Conservation (phyloP, 1,140 invertebrate genomes). For the Drosophila littoralis region DNA sequence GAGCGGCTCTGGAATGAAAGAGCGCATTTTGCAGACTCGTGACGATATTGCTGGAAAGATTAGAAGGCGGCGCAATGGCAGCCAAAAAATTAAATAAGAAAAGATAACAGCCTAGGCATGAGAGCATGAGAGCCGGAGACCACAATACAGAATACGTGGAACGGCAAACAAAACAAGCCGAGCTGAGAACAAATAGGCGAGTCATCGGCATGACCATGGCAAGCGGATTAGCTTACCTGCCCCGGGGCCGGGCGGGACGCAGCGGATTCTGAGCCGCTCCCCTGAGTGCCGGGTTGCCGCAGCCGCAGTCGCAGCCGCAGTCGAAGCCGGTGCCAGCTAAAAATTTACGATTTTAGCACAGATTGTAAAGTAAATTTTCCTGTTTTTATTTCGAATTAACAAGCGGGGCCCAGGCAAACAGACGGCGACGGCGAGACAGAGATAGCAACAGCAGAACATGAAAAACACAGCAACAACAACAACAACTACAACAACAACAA, state of each 20-base stretch:
- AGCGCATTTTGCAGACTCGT: constrained; percentile 39
- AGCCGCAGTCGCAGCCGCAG: background rate
- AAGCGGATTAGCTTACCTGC: constrained; percentile 73
- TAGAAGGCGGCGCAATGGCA: constrained; percentile 70
- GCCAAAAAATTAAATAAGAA: constrained; percentile 80
- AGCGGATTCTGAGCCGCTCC: constrained; percentile 53
- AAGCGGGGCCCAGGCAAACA: constrained; percentile 63
- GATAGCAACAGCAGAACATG: background rate
- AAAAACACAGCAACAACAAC: constrained; percentile 3
- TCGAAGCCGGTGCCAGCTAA: constrained; percentile 47
- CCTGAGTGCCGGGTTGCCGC: constrained; percentile 39
- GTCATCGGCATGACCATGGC: constrained; percentile 64
- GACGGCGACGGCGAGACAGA: constrained; percentile 21
- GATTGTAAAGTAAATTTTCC: constrained; percentile 82
- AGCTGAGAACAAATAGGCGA: constrained; percentile 70
- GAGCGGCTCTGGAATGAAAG: constrained; percentile 6
- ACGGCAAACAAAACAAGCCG: constrained; percentile 53
- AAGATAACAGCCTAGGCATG: constrained; percentile 75
- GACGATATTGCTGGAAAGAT: constrained; percentile 79
- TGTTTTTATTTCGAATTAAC: constrained; percentile 82
- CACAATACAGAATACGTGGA: constrained; percentile 60
- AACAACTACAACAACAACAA: constrained; percentile 10
- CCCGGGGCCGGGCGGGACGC: constrained; percentile 1
- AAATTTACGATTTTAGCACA: constrained; percentile 82
- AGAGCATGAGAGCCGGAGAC: background rate